Evolutionary conservation across 1,140 invertebrate genomes (phyloP).

Genomic region (Hylaeus anthracinus): DNA sequence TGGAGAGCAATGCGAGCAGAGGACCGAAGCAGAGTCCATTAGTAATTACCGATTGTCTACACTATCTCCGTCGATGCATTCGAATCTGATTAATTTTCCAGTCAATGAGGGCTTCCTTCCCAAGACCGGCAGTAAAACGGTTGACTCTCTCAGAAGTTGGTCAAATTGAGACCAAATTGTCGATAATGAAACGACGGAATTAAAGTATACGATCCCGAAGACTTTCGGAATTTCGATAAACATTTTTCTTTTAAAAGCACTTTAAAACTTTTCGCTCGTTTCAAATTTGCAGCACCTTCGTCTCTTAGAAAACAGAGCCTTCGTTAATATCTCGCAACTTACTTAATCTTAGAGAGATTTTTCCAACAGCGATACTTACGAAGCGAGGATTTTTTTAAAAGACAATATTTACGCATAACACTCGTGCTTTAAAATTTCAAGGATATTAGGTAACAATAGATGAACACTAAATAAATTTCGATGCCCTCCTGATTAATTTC

Average conservation of each 20-base stretch:
- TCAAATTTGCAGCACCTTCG: not conserved
- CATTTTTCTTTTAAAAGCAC: not conserved
- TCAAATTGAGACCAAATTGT: not conserved
- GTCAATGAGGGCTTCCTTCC: not conserved
- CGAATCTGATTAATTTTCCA: not conserved
- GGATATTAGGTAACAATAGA: conserved; percentile 11
- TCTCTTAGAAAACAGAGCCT: not conserved
- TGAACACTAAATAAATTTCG: conserved; percentile 8
- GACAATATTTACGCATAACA: no score
- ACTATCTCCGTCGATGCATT: not conserved
- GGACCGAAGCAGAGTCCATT: not conserved
- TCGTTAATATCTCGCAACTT: no score
- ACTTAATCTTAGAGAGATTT: no score
- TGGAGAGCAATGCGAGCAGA: no score
- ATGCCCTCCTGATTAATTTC: conserved; percentile 34
- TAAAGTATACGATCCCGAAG: not conserved
- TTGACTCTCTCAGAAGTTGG: not conserved
- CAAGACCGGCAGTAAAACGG: not conserved
- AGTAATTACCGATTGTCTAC: not conserved
- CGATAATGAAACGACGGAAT: not conserved
- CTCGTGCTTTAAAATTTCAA: not conserved
- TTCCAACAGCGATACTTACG: no score
- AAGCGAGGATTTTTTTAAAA: no score
- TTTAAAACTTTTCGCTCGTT: not conserved
- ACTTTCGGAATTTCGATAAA: not conserved